A percentile compares a stretch with the other conserved stretches of the same genome.
Evolutionary conservation across 2,113 vertebrate species (phyloP).

Genomic region (Nannospalax galili): DNA sequence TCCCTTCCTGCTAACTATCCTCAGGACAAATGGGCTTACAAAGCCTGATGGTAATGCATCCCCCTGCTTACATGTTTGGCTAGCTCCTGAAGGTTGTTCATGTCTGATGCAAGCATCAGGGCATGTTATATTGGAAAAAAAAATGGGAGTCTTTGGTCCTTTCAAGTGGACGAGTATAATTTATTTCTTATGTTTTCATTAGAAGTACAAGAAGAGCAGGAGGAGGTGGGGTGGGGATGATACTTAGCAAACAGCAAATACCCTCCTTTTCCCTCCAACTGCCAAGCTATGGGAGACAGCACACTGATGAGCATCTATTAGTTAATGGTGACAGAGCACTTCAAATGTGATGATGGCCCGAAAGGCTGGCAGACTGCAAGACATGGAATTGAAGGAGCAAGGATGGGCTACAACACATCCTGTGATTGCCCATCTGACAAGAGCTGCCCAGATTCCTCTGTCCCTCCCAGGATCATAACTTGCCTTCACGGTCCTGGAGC

Average conservation of each 20-base stretch:
- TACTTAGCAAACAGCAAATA: constrained; percentile 18
- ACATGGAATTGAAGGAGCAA: not conserved
- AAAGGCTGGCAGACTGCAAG: constrained; percentile 28
- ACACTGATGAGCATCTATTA: constrained; percentile 64
- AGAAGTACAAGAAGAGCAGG: constrained; percentile 44
- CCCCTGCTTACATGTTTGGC: too few species aligned
- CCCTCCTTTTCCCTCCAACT: constrained; percentile 51
- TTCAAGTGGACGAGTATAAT: not conserved
- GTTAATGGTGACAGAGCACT: constrained; percentile 62
- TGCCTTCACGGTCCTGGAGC: constrained; percentile 49
- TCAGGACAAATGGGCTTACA: too few species aligned
- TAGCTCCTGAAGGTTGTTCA: too few species aligned
- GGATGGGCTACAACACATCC: not conserved
- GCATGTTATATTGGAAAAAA: not conserved
- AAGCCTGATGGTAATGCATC: too few species aligned
- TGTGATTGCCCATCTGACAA: not conserved
- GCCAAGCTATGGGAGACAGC: too few species aligned
- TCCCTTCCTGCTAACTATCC: too few species aligned
- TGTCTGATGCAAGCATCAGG: not conserved
- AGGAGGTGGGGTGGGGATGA: not conserved
- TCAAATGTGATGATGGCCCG: constrained; percentile 57
- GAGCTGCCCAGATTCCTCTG: constrained; percentile 63
- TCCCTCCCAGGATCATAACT: constrained; percentile 63
- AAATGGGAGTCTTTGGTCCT: not conserved
- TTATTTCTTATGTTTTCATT: too few species aligned